Conservation (phyloP, 2,113 vertebrate species). For the Corythornis vintsioides region DNA sequence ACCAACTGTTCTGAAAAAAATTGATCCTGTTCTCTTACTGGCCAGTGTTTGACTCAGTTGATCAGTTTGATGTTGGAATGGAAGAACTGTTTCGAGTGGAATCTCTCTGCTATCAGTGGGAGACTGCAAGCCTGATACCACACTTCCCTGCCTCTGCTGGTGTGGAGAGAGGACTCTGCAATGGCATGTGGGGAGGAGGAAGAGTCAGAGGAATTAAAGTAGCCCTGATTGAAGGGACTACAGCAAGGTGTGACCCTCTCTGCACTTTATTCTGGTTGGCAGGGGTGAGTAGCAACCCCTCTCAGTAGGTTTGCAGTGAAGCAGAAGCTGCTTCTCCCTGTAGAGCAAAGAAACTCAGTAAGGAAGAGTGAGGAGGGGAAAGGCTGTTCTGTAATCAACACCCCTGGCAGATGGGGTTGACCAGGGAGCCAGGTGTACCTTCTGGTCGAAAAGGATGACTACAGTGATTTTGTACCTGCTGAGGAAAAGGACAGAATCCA, state of each 20-base stretch:
- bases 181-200: background rate
- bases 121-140: background rate
- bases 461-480: background rate
- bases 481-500: background rate
- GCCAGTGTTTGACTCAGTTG: background rate
- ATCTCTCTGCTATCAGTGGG: background rate
- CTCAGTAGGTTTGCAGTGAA: background rate
- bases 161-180: background rate
- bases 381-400: fast-evolving
- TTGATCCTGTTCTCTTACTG: background rate
- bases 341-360: background rate
- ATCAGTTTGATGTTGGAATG: background rate
- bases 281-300: background rate
- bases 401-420: background rate
- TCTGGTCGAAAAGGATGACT: background rate
- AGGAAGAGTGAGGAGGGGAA: background rate
- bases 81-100: background rate
- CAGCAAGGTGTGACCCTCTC: fast-evolving
- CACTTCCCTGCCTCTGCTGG: background rate
- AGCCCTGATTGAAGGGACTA: background rate
- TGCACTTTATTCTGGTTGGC: background rate
- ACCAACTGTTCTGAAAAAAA: background rate
- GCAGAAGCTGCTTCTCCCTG: background rate
- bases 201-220: background rate
- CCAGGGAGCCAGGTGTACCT: background rate